phyloP scores from a whole-genome alignment of 2,113 vertebrate genomes.

The Lampris megalopsis region DNA sequence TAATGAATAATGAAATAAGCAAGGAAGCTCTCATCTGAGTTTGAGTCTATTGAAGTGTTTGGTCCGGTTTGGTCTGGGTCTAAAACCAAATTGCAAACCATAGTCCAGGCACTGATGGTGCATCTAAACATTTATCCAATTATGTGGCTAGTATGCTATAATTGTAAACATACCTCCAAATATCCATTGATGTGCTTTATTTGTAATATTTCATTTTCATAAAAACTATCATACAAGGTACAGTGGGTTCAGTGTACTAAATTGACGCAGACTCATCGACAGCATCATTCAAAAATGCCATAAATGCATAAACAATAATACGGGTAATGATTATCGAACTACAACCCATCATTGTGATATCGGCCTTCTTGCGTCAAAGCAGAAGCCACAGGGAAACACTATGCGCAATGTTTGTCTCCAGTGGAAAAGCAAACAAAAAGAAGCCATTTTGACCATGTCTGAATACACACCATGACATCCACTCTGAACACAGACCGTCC shows the following conservation, averaged over 20 bases:
- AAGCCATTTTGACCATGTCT: conserved; percentile 45
- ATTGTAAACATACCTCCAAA: not conserved
- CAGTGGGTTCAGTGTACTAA: not conserved
- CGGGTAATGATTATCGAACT: conserved; percentile 20
- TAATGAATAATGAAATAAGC: not conserved
- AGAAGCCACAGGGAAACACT: conserved; percentile 20
- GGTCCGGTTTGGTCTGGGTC: not conserved
- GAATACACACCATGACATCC: conserved; percentile 54
- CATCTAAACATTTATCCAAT: not conserved
- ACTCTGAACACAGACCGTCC: conserved; percentile 53
- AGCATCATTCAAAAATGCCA: not conserved
- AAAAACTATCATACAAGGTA: not conserved
- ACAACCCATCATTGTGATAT: conserved; percentile 12
- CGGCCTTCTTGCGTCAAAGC: conserved; percentile 50
- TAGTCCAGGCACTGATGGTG: too few relatives aligned
- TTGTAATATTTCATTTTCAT: not conserved
- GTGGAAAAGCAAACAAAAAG: conserved; percentile 74
- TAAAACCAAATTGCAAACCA: too few relatives aligned
- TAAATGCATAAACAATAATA: conserved; percentile 17
- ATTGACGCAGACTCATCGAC: not conserved
- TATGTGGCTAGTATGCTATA: not conserved
- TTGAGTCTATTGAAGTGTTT: not conserved
- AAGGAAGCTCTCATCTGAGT: not conserved
- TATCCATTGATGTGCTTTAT: not conserved
- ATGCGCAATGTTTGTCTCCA: conserved; percentile 39